These are phyloP conservation scores for Hetaerina americana DNA, from an alignment of 1,140 invertebrate genomes.

Conservation along the genomic window DNA sequence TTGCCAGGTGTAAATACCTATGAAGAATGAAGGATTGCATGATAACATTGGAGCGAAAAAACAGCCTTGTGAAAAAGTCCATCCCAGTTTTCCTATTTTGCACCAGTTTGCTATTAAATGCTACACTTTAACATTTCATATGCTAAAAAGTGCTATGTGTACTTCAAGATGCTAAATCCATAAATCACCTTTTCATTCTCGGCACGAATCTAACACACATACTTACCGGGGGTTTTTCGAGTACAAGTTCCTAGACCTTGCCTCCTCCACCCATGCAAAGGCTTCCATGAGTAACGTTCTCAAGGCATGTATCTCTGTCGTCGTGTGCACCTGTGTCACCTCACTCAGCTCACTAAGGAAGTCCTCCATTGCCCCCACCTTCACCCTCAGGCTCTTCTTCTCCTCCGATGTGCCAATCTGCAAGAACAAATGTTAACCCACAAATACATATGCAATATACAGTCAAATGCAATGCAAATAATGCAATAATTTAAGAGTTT, in stretches of 20 bases:
- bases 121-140: no score
- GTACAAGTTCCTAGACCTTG: slow-evolving; percentile 32
- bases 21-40: slow-evolving; percentile 20
- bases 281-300: slow-evolving; percentile 43
- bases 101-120: no score
- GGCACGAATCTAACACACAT: neutral
- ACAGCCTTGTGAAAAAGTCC: no score
- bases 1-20: slow-evolving; percentile 33
- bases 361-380: neutral
- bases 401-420: neutral
- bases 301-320: slow-evolving; percentile 25
- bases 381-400: neutral
- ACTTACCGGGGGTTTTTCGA: slow-evolving; percentile 40
- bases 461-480: no score
- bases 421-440: neutral
- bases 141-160: no score
- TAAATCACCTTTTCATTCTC: no score
- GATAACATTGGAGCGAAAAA: no score
- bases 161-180: no score
- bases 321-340: neutral
- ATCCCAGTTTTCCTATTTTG: no score
- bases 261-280: slow-evolving; percentile 48
- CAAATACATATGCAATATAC: no score
- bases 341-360: neutral
- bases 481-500: no score